Base-by-base conservation (phyloP, 1,140 invertebrate species). In the Apis laboriosa region DNA sequence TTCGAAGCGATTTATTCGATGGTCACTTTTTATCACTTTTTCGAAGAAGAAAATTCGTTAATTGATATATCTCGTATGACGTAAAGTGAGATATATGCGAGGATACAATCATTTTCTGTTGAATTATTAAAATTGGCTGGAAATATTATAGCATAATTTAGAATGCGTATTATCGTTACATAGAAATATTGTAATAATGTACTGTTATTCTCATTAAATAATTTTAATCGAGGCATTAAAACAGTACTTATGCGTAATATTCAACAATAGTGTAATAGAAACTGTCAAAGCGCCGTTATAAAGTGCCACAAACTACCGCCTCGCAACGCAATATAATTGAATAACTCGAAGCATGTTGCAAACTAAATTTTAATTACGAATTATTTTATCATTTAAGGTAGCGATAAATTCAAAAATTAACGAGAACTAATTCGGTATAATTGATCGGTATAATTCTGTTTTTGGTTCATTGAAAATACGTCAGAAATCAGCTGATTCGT, bases 401-500 rank as follows among this genome's bases (percentile, higher is more conserved):
- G 0, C 13, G 4, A 28, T 17, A 13, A 12, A 43, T 5, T 1
- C 0, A 64, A 43, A 0, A 19, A 21, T 43, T 11, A 34, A 3
- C 17, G 11, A 12, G 15, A 28, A 12, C 9, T 66, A 34, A 9
- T 0, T 17, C 12, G 12, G 12, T 49, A 28, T 9, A 19, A 9
- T 51, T 8, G 28, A 43, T 9, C 17, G 15, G 13, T 8, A 19
- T 43, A 58, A 2, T 49, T 15, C 0, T 55, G 28, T 68, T 43
- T 77, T 28, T 17, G 53, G 43, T 64, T 66, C 13, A 15, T 43
- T 17, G 60, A 53, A 73, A 67, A 68, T 28, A 19, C 19, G 71
- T 56, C 74, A 68, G 60, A 70, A 87, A 89, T 88, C 87, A 89
- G 88, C 88, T 89, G 87, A 88, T 89, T 77, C 61, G 67, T 71